These are phyloP conservation scores for Syrrhaptes paradoxus DNA, from an alignment of 2,113 vertebrate species.

Conservation along the genomic window DNA sequence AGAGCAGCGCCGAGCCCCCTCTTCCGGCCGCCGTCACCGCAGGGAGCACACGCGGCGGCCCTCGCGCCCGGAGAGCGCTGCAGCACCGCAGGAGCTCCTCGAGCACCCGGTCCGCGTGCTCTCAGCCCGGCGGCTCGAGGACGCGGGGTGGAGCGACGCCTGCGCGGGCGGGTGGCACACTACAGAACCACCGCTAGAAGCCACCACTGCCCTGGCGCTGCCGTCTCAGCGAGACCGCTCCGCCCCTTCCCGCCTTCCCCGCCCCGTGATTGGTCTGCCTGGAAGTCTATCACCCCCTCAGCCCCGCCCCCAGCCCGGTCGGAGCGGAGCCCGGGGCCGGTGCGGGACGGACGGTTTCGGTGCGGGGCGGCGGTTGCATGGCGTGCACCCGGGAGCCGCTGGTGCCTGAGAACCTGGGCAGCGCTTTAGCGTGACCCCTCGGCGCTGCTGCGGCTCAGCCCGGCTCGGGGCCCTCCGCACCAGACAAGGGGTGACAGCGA, in stretches of 20 bases:
- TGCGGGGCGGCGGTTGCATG: accelerated
- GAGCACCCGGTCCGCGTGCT: too few species aligned
- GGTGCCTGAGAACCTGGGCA: accelerated
- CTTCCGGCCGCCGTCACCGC: too few species aligned
- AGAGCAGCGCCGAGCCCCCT: too few species aligned
- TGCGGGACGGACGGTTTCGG: accelerated
- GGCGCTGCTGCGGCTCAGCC: accelerated
- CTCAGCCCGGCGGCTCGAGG: too few species aligned
- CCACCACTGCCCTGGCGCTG: accelerated
- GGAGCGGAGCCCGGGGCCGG: accelerated
- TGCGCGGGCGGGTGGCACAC: too few species aligned
- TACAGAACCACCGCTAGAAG: neutral
- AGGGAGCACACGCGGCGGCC: too few species aligned
- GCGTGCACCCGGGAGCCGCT: accelerated
- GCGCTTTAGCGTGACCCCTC: neutral
- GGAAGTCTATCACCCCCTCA: neutral
- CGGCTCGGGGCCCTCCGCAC: accelerated
- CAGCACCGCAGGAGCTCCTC: too few species aligned
- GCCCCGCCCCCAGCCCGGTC: neutral
- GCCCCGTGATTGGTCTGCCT: neutral
- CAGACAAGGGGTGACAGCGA: accelerated
- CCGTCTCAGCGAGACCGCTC: accelerated
- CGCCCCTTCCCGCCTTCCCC: neutral
- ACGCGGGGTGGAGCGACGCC: too few species aligned
- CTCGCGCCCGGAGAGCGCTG: too few species aligned